phyloP scores from a whole-genome alignment of 2,797 vertebrate genomes.

The Pteropus rufus region DNA sequence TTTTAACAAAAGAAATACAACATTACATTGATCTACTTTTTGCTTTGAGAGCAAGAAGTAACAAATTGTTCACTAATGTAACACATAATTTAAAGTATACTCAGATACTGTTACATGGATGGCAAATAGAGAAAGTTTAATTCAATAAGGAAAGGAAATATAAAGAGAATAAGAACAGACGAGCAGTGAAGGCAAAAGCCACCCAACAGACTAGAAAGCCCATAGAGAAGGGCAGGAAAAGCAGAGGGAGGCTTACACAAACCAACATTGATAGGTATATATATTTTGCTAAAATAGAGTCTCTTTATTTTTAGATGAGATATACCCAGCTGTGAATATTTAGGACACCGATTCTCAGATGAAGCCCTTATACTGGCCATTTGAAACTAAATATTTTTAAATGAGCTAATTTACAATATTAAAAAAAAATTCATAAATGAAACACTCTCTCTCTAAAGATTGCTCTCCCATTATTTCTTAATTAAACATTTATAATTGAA shows the following conservation, averaged over 20 bases:
- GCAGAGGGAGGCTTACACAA: not conserved
- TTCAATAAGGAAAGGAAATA: not conserved
- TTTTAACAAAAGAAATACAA: slow-evolving; percentile 8
- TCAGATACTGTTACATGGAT: not conserved
- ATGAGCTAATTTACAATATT: not conserved
- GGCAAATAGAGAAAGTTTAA: not conserved
- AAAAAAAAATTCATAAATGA: not conserved
- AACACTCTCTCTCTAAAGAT: not conserved
- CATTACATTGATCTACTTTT: not conserved
- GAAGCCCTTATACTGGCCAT: not conserved
- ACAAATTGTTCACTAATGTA: not conserved
- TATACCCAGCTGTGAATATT: not conserved
- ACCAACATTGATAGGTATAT: not conserved
- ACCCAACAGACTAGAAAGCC: not conserved
- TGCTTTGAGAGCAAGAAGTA: not conserved
- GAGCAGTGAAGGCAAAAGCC: not conserved
- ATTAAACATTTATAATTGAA: not conserved
- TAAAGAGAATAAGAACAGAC: not conserved
- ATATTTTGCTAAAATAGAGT: not conserved
- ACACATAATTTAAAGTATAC: not conserved
- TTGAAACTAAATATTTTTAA: slow-evolving; percentile 44
- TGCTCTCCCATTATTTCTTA: not conserved
- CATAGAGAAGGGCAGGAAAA: not conserved
- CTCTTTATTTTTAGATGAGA: not conserved
- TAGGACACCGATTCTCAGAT: slow-evolving; percentile 15